Evolutionary conservation across 2,113 vertebrate species (phyloP), one percentile per base, ranked within the genome.

Genomic region (Columba livia): DNA sequence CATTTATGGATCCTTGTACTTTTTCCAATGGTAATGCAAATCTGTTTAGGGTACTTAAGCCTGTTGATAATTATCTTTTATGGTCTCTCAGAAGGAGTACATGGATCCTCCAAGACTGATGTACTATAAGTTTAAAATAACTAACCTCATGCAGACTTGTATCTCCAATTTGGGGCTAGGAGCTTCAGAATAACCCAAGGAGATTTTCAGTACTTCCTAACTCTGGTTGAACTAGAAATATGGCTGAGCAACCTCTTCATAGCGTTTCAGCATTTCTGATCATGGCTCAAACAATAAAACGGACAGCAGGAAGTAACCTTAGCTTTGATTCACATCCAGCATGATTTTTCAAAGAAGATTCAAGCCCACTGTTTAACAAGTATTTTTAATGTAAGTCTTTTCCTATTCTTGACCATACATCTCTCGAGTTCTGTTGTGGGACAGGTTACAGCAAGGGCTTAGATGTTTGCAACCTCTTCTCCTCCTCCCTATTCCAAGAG

Each of bases 61-160:
- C 69, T 88, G 54, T 54, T 57, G 29, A 77, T 86, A 82, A 93
- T 86, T 92, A 80, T 69, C 32, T 90, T 93, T 79, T 71, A 88
- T 56, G 23, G 57, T 38, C 10, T 85, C 79, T 64, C 90, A 74
- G 51, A 56, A 77, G 18, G 36, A 72, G 50, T 29, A 25, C 24
- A 19, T 69, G 31, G 64, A 94, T 77, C 15, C 24, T 83, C 54
- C 54, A 79, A 79, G 53, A 71, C 9, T 69, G 54, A 72, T 57
- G 10, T 11, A 48, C 34, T n/a, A 21, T 2, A 2, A 72, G 15
- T 10, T 69, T 67, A 65, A 85, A 72, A 75, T 79, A 83, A 60
- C 11, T 67, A 10, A 82, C 51, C 38, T 82, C 71, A 24, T 34
- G 15, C 47, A 74, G 53, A 32, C 13, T 66, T 66, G 8, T 47